These are phyloP conservation scores for Sarcophaga carnaria DNA, from an alignment of 2,888 invertebrate genomes.

Conservation along the genomic window DNA sequence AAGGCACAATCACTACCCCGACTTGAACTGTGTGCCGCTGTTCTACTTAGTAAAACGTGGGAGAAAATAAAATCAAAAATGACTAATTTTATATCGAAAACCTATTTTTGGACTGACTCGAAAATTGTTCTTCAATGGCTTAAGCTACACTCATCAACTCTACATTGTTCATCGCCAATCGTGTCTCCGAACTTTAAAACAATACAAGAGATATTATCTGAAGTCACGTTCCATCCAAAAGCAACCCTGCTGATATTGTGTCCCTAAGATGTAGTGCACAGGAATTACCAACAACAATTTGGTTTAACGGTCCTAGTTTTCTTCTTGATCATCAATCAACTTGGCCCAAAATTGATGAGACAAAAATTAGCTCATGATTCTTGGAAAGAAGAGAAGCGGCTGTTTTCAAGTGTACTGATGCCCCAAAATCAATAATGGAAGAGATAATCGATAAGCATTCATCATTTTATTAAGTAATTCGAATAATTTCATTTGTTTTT, in stretches of 20 bases:
- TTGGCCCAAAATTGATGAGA: neutral
- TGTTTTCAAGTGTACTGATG: too few species aligned
- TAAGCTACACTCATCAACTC: slow-evolving; percentile 39
- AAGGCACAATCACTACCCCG: slow-evolving; percentile 62
- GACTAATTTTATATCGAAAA: neutral
- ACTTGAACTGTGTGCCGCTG: slow-evolving; percentile 62
- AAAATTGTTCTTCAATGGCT: slow-evolving; percentile 31
- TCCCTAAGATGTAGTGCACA: slow-evolving; percentile 43
- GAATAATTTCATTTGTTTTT: slow-evolving; percentile 35
- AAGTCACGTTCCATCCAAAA: slow-evolving; percentile 45
- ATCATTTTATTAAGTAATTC: slow-evolving; percentile 29
- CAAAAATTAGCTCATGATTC: neutral
- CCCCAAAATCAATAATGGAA: slow-evolving; percentile 4
- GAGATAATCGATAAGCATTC: slow-evolving; percentile 37
- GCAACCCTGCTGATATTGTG: slow-evolving; percentile 55
- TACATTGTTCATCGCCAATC: slow-evolving; percentile 64
- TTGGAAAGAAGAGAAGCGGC: neutral
- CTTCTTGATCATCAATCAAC: slow-evolving; percentile 10
- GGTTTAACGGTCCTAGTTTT: slow-evolving; percentile 58
- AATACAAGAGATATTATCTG: slow-evolving; percentile 19
- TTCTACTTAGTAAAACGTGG: slow-evolving; percentile 47
- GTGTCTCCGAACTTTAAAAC: slow-evolving; percentile 59
- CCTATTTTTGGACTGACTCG: slow-evolving; percentile 32
- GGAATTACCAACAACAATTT: slow-evolving; percentile 12
- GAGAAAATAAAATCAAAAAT: slow-evolving; percentile 16